A percentile compares a stretch with the other conserved stretches of the same genome.
Evolutionary conservation across 2,797 vertebrate species (phyloP).

Genomic region (Hybognathus amarus): DNA sequence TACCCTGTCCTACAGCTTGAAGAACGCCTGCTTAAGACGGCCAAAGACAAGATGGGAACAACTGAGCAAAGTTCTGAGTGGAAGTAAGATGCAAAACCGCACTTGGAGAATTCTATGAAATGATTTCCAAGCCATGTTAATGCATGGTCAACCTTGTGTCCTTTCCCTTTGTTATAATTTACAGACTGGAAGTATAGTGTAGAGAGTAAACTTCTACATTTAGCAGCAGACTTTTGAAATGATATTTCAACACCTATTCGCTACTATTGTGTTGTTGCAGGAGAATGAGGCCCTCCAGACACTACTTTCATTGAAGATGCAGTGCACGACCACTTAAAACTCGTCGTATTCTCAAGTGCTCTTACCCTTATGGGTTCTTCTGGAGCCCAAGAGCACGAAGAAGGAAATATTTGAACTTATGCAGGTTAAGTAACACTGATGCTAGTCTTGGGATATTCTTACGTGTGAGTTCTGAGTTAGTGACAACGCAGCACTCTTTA

Average conservation of each 20-base stretch:
- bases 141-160: not conserved
- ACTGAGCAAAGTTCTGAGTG: conserved; percentile 92
- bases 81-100: conserved; percentile 81
- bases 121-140: conserved; percentile 3
- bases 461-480: not conserved
- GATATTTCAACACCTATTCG: not conserved
- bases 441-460: not conserved
- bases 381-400: conserved; percentile 99
- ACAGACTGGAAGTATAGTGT: not conserved
- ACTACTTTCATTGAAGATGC: conserved; percentile 99
- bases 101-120: not conserved
- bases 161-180: not conserved
- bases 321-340: conserved; percentile 95
- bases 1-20: conserved; percentile 84
- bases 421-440: conserved; percentile 83
- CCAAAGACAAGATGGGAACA: conserved; percentile 99
- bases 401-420: conserved; percentile 99
- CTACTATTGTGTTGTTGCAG: conserved; percentile 66
- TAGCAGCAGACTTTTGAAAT: not conserved
- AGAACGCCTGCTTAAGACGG: conserved; percentile 96
- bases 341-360: conserved; percentile 98
- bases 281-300: conserved; percentile 93
- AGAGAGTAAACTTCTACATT: not conserved
- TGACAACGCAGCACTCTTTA: not conserved
- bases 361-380: conserved; percentile 98